Percentiles rank a stretch among this genome's conserved stretches.
These are phyloP conservation scores for Ernsta delagoae DNA, from an alignment of 2,888 invertebrate species.

Conservation along the genomic window DNA sequence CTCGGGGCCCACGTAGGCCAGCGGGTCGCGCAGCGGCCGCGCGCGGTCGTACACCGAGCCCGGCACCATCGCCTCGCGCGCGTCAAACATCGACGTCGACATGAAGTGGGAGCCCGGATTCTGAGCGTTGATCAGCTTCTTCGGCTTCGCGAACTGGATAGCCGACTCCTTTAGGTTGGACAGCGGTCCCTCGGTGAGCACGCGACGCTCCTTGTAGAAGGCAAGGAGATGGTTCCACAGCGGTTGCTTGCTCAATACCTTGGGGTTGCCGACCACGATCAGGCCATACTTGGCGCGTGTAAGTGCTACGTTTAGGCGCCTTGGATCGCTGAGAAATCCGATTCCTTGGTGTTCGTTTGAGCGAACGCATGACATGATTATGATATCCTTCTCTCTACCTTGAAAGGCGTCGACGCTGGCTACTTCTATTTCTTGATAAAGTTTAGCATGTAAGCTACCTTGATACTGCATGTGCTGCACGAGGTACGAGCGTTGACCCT, in stretches of 20 bases:
- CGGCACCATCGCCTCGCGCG: conserved; percentile 96
- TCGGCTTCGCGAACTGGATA: conserved; percentile 98
- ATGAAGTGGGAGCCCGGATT: conserved; percentile 99
- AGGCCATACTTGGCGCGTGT: conserved; percentile 99
- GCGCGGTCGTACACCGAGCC: conserved; percentile 96
- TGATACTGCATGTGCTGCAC: conserved; percentile 99
- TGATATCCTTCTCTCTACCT: conserved; percentile 99
- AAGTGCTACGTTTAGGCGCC: conserved; percentile 98
- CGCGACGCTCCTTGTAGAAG: conserved; percentile 98
- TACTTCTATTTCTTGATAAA: conserved; percentile 99
- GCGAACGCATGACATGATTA: conserved; percentile 99
- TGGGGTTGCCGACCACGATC: conserved; percentile 99
- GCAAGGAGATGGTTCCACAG: conserved; percentile 99
- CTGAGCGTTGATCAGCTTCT: conserved; percentile 96
- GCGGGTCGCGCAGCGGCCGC: conserved; percentile 90
- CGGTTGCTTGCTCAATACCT: conserved; percentile 98
- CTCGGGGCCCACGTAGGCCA: conserved; percentile 96
- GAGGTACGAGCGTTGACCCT: conserved; percentile 98
- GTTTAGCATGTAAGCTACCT: conserved; percentile 97
- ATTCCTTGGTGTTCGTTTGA: conserved; percentile 99
- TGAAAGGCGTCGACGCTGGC: conserved; percentile 99
- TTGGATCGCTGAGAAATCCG: conserved; percentile 98
- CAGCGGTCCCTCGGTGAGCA: conserved; percentile 98
- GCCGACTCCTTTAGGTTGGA: conserved; percentile 98
- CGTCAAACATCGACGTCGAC: conserved; percentile 98